Evolutionary conservation across 2,113 vertebrate species (phyloP).

Genomic region (Sinocyclocheilus anophthalmus): DNA sequence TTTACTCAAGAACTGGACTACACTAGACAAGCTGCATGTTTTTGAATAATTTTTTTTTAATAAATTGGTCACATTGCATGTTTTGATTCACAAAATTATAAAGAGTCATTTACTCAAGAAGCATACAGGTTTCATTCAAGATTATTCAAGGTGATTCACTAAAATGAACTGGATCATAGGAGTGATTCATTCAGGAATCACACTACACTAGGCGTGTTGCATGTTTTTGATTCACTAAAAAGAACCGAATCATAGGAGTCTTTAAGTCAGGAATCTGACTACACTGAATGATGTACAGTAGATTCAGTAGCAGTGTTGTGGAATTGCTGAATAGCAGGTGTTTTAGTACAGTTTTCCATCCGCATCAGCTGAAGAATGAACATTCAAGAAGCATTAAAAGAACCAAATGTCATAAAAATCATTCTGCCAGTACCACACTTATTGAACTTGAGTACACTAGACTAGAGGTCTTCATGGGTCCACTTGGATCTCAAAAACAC

Average conservation of each 20-base stretch:
- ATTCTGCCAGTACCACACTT: background rate
- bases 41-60: background rate
- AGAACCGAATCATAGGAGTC: background rate
- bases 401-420: background rate
- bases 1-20: background rate
- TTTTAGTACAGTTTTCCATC: background rate
- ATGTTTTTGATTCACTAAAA: background rate
- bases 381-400: background rate
- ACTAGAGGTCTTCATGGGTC: too few relatives aligned
- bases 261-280: background rate
- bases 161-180: too few relatives aligned
- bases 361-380: background rate
- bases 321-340: background rate
- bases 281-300: background rate
- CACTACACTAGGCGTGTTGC: background rate
- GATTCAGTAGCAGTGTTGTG: background rate
- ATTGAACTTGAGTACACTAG: background rate
- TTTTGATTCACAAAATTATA: background rate
- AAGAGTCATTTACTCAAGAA: background rate
- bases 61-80: background rate
- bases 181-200: too few relatives aligned
- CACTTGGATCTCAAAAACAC: too few relatives aligned
- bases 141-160: too few relatives aligned
- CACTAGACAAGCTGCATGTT: background rate
- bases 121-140: too few relatives aligned